phyloP scores from a whole-genome alignment of 2,113 vertebrate genomes.

The Chloebia gouldiae region DNA sequence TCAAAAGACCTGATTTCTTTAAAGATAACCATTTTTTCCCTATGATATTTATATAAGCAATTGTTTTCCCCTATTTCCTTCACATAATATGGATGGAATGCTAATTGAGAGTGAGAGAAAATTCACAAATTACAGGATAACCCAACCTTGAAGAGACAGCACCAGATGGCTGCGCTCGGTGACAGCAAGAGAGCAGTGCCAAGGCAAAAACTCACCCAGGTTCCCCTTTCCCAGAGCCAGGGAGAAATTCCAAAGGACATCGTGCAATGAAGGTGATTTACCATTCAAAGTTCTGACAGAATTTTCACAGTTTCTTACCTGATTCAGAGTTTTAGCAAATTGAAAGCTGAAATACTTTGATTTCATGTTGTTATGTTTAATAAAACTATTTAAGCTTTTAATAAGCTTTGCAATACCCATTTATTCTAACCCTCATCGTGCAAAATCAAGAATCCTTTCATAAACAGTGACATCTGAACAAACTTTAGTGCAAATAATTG shows the following conservation, averaged over 20 bases:
- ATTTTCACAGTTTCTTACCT: background rate
- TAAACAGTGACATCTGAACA: background rate
- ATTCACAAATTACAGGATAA: constrained; percentile 42
- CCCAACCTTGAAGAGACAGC: constrained; percentile 61
- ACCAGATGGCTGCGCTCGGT: constrained; percentile 49
- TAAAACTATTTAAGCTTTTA: background rate
- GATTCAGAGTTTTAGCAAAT: background rate
- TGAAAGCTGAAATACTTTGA: background rate
- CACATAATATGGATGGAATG: background rate
- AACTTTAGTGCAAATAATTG: background rate
- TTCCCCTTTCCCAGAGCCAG: background rate
- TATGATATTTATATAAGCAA: background rate
- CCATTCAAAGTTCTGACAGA: background rate
- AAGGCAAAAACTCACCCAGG: background rate
- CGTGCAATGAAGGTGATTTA: background rate
- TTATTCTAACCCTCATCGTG: background rate
- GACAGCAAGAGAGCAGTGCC: constrained; percentile 35
- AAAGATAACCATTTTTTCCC: background rate
- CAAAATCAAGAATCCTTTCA: background rate
- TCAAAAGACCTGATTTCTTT: background rate
- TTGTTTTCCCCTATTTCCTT: background rate
- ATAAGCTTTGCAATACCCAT: background rate
- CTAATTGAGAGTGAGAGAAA: constrained; percentile 16
- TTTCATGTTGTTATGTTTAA: background rate
- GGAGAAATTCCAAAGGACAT: background rate